Evolutionary conservation across 2,797 vertebrate species (phyloP).

Genomic region (Smutsia gigantea): DNA sequence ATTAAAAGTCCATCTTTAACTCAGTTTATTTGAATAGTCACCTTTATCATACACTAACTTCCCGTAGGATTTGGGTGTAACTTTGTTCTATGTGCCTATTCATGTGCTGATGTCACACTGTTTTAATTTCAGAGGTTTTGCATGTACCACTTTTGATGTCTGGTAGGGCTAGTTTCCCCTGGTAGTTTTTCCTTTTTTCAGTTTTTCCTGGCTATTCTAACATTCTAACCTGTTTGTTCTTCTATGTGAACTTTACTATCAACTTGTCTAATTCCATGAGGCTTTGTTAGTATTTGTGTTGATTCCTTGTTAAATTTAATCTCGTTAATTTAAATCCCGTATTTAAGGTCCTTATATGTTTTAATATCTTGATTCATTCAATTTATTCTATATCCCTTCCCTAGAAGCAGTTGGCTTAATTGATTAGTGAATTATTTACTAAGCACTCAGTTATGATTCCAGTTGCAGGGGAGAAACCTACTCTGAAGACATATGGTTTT

Average conservation of each 20-base stretch:
- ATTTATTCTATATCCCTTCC: too few relatives aligned
- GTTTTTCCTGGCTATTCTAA: not conserved
- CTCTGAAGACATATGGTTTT: not conserved
- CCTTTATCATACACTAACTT: not conserved
- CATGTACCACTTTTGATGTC: not conserved
- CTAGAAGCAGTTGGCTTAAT: not conserved
- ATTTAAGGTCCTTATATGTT: not conserved
- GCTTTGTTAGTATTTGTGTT: not conserved
- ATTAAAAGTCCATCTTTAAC: conserved; percentile 4
- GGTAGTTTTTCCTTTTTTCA: not conserved
- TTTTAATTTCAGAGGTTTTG: not conserved
- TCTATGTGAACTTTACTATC: not conserved
- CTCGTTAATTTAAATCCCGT: not conserved
- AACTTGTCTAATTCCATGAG: not conserved
- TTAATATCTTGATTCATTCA: not conserved
- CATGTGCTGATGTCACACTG: not conserved
- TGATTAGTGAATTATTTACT: not conserved
- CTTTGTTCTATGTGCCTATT: not conserved
- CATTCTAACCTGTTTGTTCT: conserved; percentile 19
- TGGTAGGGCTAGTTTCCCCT: not conserved
- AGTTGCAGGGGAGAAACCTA: too few relatives aligned
- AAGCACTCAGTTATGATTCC: not conserved
- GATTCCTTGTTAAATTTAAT: not conserved
- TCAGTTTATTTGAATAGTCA: not conserved
- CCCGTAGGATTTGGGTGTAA: not conserved